phyloP scores from a whole-genome alignment of 2,888 invertebrate genomes.

The Allophyes oxyacanthae region DNA sequence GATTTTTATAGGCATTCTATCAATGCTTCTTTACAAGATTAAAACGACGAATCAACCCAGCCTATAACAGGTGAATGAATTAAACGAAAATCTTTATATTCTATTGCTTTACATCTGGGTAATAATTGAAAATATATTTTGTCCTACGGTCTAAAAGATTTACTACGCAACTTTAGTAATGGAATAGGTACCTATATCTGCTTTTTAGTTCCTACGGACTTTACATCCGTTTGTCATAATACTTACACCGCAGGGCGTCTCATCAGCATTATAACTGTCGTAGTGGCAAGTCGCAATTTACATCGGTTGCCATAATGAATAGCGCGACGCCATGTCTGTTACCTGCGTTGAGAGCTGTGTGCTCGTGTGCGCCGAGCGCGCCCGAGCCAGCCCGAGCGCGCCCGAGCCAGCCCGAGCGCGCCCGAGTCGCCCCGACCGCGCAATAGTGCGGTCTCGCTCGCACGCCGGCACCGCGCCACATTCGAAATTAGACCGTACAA shows the following conservation, averaged over 20 bases:
- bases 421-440: slow-evolving; percentile 22
- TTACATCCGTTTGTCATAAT: neutral
- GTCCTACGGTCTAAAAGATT: no score
- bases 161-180: no score
- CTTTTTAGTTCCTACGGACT: no score
- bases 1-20: neutral
- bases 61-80: no score
- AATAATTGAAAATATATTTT: no score
- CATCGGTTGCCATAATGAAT: slow-evolving; percentile 72
- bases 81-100: no score
- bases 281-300: slow-evolving; percentile 60
- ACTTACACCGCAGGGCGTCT: slow-evolving; percentile 21
- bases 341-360: slow-evolving; percentile 64
- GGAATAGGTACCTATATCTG: no score
- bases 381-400: slow-evolving; percentile 20
- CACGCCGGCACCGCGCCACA: slow-evolving; percentile 38
- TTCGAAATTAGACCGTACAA: slow-evolving; percentile 24
- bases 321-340: slow-evolving; percentile 80
- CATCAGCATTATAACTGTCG: slow-evolving; percentile 53
- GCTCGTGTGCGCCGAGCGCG: slow-evolving; percentile 47
- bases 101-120: no score
- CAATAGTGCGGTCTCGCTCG: slow-evolving; percentile 46
- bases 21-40: neutral
- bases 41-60: neutral
- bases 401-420: no score